phyloP scores from a whole-genome alignment of 2,113 vertebrate genomes.

The Chloropsis cyanopogon region DNA sequence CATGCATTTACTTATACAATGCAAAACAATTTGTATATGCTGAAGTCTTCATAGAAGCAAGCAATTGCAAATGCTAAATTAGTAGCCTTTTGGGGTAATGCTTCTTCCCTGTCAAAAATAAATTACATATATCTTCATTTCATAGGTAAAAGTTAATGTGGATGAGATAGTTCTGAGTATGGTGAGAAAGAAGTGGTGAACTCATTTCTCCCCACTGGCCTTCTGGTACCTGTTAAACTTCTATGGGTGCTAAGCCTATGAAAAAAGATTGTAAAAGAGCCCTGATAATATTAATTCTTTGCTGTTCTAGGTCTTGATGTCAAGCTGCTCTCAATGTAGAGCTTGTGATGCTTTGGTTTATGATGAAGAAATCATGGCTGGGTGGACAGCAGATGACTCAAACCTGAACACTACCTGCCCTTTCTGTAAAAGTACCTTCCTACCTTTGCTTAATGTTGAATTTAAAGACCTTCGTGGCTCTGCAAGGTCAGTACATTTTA shows the following conservation, averaged over 20 bases:
- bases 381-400: conserved; percentile 95
- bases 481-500: conserved; percentile 77
- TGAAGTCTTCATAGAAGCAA: neutral
- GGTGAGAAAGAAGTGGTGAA: neutral
- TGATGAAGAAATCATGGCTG: conserved; percentile 98
- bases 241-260: neutral
- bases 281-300: neutral
- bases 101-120: neutral
- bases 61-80: neutral
- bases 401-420: conserved; percentile 96
- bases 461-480: conserved; percentile 90
- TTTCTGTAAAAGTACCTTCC: conserved; percentile 90
- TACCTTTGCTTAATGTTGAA: conserved; percentile 92
- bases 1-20: neutral
- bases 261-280: neutral
- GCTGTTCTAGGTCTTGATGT: conserved; percentile 89
- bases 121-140: neutral
- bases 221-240: neutral
- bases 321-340: conserved; percentile 94
- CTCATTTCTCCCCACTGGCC: neutral
- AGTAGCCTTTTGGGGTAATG: neutral
- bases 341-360: conserved; percentile 90
- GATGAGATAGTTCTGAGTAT: neutral
- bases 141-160: neutral
- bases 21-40: neutral